These are phyloP conservation scores for Notothenia coriiceps DNA, from an alignment of 2,113 vertebrate genomes.

Conservation along the genomic window DNA sequence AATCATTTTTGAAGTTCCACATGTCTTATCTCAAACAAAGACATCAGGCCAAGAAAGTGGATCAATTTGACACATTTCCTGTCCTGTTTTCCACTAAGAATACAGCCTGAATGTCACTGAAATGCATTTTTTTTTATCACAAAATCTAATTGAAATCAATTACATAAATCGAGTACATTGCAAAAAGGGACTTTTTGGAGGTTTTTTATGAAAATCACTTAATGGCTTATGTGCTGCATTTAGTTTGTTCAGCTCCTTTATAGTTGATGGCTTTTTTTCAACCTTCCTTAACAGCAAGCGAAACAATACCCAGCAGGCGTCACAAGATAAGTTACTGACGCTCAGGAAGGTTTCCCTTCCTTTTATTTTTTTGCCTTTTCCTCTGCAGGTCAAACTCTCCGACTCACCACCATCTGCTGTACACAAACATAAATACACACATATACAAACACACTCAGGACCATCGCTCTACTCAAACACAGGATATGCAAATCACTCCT, in stretches of 20 bases:
- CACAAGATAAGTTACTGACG: constrained; percentile 81
- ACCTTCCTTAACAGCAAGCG: constrained; percentile 71
- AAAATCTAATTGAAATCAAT: constrained; percentile 43
- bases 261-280: constrained; percentile 27
- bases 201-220: background rate
- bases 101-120: background rate
- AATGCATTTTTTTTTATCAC: background rate
- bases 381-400: constrained; percentile 50
- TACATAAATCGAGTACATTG: background rate
- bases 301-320: constrained; percentile 82
- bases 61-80: constrained; percentile 5
- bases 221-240: background rate
- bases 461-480: constrained; percentile 19
- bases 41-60: constrained; percentile 5
- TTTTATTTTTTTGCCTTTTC: constrained; percentile 77
- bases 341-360: constrained; percentile 84
- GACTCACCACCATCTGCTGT: constrained; percentile 28
- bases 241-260: constrained; percentile 6
- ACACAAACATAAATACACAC: constrained; percentile 27
- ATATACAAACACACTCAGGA: constrained; percentile 21
- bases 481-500: constrained; percentile 40
- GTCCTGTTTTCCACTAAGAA: constrained; percentile 2
- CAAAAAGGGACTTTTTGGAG: background rate
- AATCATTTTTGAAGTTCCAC: background rate
- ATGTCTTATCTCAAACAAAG: background rate